These are phyloP conservation scores for Lasioglossum villosulum DNA, from an alignment of 2,888 invertebrate species.

Conservation along the genomic window DNA sequence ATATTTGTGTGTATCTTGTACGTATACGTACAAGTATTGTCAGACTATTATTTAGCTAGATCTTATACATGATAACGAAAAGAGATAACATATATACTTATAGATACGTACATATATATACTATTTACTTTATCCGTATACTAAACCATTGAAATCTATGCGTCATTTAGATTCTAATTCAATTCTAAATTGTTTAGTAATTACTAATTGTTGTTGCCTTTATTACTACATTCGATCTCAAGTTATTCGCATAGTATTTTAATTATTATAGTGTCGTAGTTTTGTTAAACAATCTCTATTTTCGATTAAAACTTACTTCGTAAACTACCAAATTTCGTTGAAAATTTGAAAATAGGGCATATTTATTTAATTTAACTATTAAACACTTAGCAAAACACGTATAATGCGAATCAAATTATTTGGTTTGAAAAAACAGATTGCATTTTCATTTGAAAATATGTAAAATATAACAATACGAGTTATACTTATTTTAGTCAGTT, in stretches of 20 bases:
- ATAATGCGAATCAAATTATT: not conserved
- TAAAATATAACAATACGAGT: not conserved
- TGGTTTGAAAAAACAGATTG: not conserved
- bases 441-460: not conserved
- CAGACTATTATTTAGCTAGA: not conserved
- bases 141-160: not conserved
- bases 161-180: not conserved
- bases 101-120: not conserved
- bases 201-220: not conserved
- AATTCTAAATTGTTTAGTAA: constrained; percentile 5
- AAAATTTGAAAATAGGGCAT: not conserved
- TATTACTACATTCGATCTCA: not conserved
- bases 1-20: no score
- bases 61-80: not conserved
- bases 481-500: not conserved
- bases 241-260: not conserved
- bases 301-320: not conserved
- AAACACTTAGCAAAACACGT: not conserved
- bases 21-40: not conserved
- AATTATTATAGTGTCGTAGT: not conserved
- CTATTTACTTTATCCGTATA: not conserved
- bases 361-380: not conserved
- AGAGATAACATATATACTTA: not conserved
- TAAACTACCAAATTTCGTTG: not conserved
- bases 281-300: no score